Evolutionary conservation across 35 echinoderm and acorn worm genomes (phyloP).

Genomic region (Eucidaris tribuloides): DNA sequence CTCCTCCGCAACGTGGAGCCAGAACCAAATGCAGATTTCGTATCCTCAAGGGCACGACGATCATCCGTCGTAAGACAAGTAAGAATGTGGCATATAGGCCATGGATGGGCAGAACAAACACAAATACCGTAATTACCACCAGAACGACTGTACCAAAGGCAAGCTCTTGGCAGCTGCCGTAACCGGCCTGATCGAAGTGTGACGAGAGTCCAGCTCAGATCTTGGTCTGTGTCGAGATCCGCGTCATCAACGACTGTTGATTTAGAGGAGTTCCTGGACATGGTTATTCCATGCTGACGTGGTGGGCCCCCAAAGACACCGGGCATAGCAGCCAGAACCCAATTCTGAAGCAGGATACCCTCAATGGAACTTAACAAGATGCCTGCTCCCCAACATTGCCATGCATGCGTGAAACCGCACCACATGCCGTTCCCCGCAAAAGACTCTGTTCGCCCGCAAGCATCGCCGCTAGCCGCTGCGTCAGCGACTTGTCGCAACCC

Average conservation of each 20-base stretch:
- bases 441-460: not conserved
- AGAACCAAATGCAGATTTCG: not conserved
- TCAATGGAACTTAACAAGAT: conserved; percentile 55
- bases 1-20: not conserved
- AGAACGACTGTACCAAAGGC: not conserved
- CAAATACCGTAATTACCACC: not conserved
- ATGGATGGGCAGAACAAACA: not conserved
- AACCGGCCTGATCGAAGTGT: not conserved
- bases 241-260: conserved; percentile 26
- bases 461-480: not conserved
- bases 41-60: not conserved
- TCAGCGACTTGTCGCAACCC: not conserved
- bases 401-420: not conserved
- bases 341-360: conserved; percentile 12
- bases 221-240: conserved; percentile 20
- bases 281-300: conserved; percentile 20
- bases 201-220: conserved; percentile 43
- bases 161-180: not conserved
- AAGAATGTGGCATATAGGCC: not conserved
- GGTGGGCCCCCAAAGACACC: not conserved
- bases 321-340: not conserved
- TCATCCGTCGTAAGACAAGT: not conserved
- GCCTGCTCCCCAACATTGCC: conserved; percentile 25
- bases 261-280: conserved; percentile 50
- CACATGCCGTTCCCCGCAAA: conserved; percentile 9